Percentiles rank a stretch among this genome's conserved stretches.
These are phyloP conservation scores for Sceliomorpha sp. DNA, from an alignment of 2,888 invertebrate genomes.

Conservation along the genomic window DNA sequence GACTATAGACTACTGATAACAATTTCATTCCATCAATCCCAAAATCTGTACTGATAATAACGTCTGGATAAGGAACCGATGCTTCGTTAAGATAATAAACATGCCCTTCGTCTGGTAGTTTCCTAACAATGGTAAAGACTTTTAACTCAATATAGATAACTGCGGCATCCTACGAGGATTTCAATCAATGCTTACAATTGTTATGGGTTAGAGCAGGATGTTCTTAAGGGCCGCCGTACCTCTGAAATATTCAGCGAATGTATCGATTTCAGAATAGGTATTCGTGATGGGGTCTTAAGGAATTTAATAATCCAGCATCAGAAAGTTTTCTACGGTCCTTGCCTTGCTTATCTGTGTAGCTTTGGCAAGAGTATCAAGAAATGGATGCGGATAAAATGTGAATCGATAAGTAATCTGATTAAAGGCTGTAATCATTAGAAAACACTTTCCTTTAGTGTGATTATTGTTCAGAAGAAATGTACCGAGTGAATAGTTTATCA, in stretches of 20 bases:
- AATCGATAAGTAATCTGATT: slow-evolving; percentile 73
- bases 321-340: slow-evolving; percentile 73
- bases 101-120: not conserved
- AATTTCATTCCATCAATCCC: no score
- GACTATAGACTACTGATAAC: no score
- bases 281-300: slow-evolving; percentile 77
- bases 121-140: slow-evolving; percentile 32
- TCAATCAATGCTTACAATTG: slow-evolving; percentile 55
- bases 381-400: slow-evolving; percentile 47
- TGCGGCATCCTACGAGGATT: slow-evolving; percentile 39
- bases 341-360: slow-evolving; percentile 61
- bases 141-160: slow-evolving; percentile 41
- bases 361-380: slow-evolving; percentile 58
- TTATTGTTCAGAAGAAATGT: no score
- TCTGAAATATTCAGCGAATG: slow-evolving; percentile 79
- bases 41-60: no score
- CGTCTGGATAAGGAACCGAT: no score
- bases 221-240: slow-evolving; percentile 59
- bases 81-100: not conserved
- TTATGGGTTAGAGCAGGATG: slow-evolving; percentile 46
- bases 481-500: no score
- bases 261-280: slow-evolving; percentile 78
- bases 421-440: slow-evolving; percentile 41
- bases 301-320: slow-evolving; percentile 79
- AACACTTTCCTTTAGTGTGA: slow-evolving; percentile 1